These are phyloP conservation scores for Shargacucullia verbasci DNA, from an alignment of 2,888 invertebrate species.

Conservation along the genomic window DNA sequence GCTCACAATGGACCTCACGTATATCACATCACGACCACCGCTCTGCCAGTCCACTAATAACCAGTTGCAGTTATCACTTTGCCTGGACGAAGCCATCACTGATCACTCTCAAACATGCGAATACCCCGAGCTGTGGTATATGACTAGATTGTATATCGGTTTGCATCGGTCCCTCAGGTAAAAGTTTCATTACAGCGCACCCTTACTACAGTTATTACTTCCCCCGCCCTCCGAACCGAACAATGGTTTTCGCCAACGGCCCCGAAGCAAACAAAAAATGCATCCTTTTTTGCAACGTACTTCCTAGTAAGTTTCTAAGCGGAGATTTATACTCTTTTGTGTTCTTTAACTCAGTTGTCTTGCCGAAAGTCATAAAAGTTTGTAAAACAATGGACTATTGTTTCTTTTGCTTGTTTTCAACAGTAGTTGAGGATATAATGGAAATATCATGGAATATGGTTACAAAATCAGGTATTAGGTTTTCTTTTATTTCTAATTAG, in stretches of 20 bases:
- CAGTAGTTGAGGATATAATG: background rate
- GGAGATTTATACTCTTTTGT: conserved; percentile 65
- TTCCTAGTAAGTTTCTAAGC: conserved; percentile 78
- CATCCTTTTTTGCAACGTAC: conserved; percentile 81
- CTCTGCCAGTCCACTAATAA: conserved; percentile 74
- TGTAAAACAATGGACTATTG: conserved; percentile 54
- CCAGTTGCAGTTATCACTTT: conserved; percentile 75
- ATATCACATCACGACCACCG: conserved; percentile 64
- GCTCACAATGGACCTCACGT: conserved; percentile 59
- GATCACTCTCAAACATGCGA: conserved; percentile 25
- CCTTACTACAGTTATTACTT: conserved; percentile 79
- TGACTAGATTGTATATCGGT: conserved; percentile 52
- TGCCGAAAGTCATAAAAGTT: conserved; percentile 56
- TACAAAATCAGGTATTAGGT: background rate
- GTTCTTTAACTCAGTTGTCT: conserved; percentile 49
- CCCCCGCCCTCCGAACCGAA: conserved; percentile 74
- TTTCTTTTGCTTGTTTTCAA: conserved; percentile 5
- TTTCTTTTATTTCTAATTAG: conserved; percentile 20
- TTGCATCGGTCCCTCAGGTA: conserved; percentile 74
- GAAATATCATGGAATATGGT: background rate
- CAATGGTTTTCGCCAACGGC: conserved; percentile 80
- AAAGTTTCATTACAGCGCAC: conserved; percentile 80
- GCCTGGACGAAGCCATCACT: conserved; percentile 57
- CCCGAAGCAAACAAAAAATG: conserved; percentile 71
- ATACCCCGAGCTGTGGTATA: conserved; percentile 28